Base-by-base conservation (phyloP, 1,140 invertebrate species). In the Triops longicaudatus region DNA sequence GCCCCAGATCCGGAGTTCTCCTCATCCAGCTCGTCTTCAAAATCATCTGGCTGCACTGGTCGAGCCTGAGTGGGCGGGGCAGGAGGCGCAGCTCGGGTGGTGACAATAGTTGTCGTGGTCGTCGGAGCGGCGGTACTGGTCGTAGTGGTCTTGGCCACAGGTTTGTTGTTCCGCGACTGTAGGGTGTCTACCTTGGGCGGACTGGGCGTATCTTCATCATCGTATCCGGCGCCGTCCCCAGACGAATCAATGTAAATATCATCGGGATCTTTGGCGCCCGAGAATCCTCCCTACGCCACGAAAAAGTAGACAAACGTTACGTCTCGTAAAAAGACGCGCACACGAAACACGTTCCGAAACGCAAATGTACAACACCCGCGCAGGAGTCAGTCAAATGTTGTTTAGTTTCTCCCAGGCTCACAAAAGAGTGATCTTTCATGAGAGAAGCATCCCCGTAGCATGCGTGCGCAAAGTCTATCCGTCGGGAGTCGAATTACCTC, bases 1-100 rank as follows among this genome's bases (percentile, higher is more conserved):
- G 71, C 76, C n/a, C 76, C 76, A 1, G 76, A 77, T 50, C 76
- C 76, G 26, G 76, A 77, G 42, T 41, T 71, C 28, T 77, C 72
- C 26, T 77, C 72, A 7, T 72, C 76, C 72, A 73, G 42, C 14
- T 37, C 27, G 28, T 73, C 42, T 2, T 77, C 76, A 7, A 63
- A 63, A 6, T 63, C 50, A 22, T 63, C n/a, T 5, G 50, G 50
- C 7, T 63, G 50, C 22, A 63, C 50, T 14, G 50, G n/a, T 22
- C 17, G 50, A 17, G 50, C 3, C 50, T 63, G 50, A n/a, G 50
- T 63, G 50, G 50, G n/a, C n/a, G 50, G 50, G 6, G 50, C 14
- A 63, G 50, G 50, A 22, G 50, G 50, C 14, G 50, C 10, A 63
- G 50, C 50, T 63, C 50, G 50, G 22, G 50, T 63, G 22, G 50